phyloP scores from a whole-genome alignment of 1,140 invertebrate genomes.

The Drosophila pseudoananassae region DNA sequence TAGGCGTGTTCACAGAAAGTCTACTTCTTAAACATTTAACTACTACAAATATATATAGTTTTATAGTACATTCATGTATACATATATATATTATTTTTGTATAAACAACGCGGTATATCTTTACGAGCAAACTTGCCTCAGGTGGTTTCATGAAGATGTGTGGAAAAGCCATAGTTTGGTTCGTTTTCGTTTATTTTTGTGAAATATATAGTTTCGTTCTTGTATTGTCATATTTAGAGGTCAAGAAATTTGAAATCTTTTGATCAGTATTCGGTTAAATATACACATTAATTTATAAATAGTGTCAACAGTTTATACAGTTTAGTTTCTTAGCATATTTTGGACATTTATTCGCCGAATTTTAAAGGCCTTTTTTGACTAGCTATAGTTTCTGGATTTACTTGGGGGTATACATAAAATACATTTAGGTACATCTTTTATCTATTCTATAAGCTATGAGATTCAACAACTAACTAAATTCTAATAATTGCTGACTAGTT shows the following conservation, averaged over 20 bases:
- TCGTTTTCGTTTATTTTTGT: slow-evolving; percentile 9
- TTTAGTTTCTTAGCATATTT: slow-evolving; percentile 41
- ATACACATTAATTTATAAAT: slow-evolving; percentile 19
- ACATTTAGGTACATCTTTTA: slow-evolving; percentile 36
- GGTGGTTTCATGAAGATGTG: slow-evolving; percentile 54
- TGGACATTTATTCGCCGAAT: slow-evolving; percentile 32
- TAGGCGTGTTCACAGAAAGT: slow-evolving; percentile 40
- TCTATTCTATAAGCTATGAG: slow-evolving; percentile 42
- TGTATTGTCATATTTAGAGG: slow-evolving; percentile 77
- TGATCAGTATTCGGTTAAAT: slow-evolving; percentile 35
- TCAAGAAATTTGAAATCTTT: slow-evolving; percentile 61
- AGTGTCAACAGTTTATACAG: slow-evolving; percentile 32
- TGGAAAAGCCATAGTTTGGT: slow-evolving; percentile 28
- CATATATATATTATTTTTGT: slow-evolving; percentile 23
- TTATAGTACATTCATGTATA: slow-evolving; percentile 40
- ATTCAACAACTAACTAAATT: slow-evolving; percentile 65
- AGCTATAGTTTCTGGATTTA: slow-evolving; percentile 40
- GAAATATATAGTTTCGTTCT: slow-evolving; percentile 21
- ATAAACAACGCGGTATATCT: slow-evolving; percentile 1
- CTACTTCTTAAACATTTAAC: slow-evolving; percentile 50
- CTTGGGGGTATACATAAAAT: slow-evolving; percentile 4
- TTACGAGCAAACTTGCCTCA: slow-evolving; percentile 49
- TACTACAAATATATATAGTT: slow-evolving; percentile 49
- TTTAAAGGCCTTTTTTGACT: slow-evolving; percentile 47
- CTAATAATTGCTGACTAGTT: slow-evolving; percentile 68